Conservation (phyloP, 1,140 invertebrate species). For the Arion vulgaris region DNA sequence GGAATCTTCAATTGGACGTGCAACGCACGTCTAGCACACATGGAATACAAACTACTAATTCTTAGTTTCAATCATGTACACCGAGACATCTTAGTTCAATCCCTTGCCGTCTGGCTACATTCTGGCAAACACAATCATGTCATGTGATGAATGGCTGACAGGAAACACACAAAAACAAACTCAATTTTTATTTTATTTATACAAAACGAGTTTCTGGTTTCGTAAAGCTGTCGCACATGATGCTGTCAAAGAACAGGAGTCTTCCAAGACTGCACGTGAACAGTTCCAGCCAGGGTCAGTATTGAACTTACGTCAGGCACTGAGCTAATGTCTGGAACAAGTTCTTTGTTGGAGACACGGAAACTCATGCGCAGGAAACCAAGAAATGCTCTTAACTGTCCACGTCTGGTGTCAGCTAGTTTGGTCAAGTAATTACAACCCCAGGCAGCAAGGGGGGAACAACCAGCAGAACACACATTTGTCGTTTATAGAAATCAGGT, state of each 20-base stretch:
- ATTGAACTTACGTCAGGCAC: not conserved
- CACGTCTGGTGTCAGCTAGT: not conserved
- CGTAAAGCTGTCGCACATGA: not conserved
- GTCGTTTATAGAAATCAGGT: not conserved
- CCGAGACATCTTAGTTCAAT: no score
- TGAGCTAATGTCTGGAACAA: not conserved
- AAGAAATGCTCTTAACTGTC: not conserved
- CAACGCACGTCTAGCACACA: no score
- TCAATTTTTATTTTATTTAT: not conserved
- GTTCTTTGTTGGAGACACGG: constrained; percentile 8
- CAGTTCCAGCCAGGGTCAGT: not conserved
- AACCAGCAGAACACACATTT: constrained; percentile 23
- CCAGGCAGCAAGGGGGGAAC: not conserved
- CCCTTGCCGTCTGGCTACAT: no score
- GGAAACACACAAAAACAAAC: not conserved
- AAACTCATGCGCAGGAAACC: not conserved
- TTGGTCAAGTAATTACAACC: constrained; percentile 25
- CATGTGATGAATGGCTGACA: no score
- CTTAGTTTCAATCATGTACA: no score
- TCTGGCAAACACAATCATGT: no score
- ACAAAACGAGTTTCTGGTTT: not conserved
- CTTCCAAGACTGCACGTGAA: not conserved
- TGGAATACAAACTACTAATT: no score
- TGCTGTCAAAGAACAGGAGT: not conserved
- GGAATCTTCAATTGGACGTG: no score